phyloP scores from a whole-genome alignment of 2,113 vertebrate genomes.

The Eolophus roseicapilla region DNA sequence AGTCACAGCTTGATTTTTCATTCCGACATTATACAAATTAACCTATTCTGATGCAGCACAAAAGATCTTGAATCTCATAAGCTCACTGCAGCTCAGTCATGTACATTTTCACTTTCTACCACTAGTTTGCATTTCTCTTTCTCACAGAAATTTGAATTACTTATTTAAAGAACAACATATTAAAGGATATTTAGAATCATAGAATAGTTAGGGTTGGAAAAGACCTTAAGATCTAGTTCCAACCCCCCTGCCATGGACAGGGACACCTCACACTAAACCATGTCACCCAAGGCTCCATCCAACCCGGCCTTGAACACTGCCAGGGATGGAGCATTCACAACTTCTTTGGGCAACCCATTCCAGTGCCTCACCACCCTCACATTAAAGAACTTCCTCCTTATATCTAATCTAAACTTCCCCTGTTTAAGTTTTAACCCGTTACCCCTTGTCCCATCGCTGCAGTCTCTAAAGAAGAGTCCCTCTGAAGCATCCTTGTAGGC shows the following conservation, averaged over 20 bases:
- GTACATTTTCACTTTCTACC: neutral
- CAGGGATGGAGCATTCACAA: neutral
- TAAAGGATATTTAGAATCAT: neutral
- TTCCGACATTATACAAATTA: neutral
- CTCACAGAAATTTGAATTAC: neutral
- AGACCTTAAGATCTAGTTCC: neutral
- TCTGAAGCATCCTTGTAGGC: too few species aligned
- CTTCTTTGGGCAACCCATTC: neutral
- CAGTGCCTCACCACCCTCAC: neutral
- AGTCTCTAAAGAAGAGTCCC: too few species aligned
- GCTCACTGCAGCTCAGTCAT: neutral
- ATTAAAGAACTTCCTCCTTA: neutral
- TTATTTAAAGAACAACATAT: neutral
- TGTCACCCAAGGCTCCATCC: neutral
- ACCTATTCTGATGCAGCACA: neutral
- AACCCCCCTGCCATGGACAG: neutral
- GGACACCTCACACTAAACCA: neutral
- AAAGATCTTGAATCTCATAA: neutral
- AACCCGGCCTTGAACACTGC: neutral
- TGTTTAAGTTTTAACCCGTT: too few species aligned
- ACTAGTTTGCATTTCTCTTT: neutral
- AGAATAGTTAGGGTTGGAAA: neutral
- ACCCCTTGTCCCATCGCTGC: neutral
- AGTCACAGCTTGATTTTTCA: neutral
- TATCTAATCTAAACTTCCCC: neutral